Conservation (phyloP, 1,140 invertebrate species). For the Thereuonema tuberculata region DNA sequence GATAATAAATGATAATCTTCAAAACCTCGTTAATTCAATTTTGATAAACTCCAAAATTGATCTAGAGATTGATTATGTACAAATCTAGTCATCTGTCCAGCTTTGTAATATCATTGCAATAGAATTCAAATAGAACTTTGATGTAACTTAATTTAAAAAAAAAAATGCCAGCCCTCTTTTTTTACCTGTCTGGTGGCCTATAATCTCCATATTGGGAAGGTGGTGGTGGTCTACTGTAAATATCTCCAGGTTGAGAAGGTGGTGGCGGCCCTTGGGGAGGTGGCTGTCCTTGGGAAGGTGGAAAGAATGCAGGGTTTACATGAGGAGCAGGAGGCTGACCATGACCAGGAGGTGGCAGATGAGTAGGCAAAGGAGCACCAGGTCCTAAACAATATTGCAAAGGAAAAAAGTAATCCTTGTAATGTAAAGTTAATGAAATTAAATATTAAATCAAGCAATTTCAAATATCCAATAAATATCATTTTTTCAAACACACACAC, state of each 20-base stretch:
- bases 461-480: not conserved
- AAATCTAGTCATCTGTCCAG: no score
- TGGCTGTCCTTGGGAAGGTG: constrained; percentile 48
- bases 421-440: not conserved
- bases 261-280: constrained; percentile 43
- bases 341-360: constrained; percentile 27
- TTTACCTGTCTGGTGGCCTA: constrained; percentile 13
- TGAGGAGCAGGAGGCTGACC: constrained; percentile 69
- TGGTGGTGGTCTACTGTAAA: constrained; percentile 27
- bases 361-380: constrained; percentile 36
- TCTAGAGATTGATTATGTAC: no score
- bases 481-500: no score
- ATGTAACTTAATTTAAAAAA: not conserved
- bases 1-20: no score
- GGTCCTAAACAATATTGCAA: no score
- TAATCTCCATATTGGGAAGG: constrained; percentile 14
- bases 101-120: no score
- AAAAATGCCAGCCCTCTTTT: not conserved
- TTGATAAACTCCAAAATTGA: no score
- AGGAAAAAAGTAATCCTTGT: constrained; percentile 35
- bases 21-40: no score
- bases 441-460: not conserved
- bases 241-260: constrained; percentile 32
- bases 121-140: no score
- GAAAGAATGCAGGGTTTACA: constrained; percentile 93